Evolutionary conservation across 2,113 vertebrate genomes (phyloP).

Genomic region (Lepidothrix coronata): DNA sequence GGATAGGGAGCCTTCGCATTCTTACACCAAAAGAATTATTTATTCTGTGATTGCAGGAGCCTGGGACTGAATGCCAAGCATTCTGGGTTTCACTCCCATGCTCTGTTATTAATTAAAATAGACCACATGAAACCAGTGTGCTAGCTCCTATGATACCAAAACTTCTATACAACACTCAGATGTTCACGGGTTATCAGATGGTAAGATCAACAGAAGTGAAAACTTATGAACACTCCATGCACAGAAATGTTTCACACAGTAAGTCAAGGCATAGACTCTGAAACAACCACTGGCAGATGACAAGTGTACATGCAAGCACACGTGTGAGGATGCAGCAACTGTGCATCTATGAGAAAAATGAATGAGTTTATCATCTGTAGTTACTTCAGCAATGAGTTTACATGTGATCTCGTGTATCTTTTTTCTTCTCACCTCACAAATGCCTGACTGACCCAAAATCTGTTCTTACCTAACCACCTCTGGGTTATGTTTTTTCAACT

Average conservation of each 20-base stretch:
- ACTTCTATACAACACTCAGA: background rate
- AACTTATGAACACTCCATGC: background rate
- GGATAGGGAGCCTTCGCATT: constrained; percentile 17
- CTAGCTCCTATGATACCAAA: background rate
- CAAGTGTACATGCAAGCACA: background rate
- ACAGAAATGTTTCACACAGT: background rate
- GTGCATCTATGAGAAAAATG: background rate
- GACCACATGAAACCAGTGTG: background rate
- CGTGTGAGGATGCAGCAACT: background rate
- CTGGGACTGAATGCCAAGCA: constrained; percentile 30
- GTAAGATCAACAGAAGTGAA: background rate
- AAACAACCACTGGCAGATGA: background rate
- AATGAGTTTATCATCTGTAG: background rate
- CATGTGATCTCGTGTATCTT: background rate
- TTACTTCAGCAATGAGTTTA: background rate
- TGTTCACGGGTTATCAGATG: constrained; percentile 15
- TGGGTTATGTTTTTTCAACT: background rate
- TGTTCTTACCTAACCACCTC: background rate
- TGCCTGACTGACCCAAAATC: background rate
- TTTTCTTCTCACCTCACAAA: background rate
- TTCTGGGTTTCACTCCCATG: constrained; percentile 23
- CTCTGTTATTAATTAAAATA: constrained; percentile 42
- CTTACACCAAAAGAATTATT: constrained; percentile 36
- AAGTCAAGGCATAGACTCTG: background rate
- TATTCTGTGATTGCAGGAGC: constrained; percentile 32